A percentile compares a stretch with the other conserved stretches of the same genome.
phyloP scores from a whole-genome alignment of 2,888 invertebrate species.

The Thalpophila matura region DNA sequence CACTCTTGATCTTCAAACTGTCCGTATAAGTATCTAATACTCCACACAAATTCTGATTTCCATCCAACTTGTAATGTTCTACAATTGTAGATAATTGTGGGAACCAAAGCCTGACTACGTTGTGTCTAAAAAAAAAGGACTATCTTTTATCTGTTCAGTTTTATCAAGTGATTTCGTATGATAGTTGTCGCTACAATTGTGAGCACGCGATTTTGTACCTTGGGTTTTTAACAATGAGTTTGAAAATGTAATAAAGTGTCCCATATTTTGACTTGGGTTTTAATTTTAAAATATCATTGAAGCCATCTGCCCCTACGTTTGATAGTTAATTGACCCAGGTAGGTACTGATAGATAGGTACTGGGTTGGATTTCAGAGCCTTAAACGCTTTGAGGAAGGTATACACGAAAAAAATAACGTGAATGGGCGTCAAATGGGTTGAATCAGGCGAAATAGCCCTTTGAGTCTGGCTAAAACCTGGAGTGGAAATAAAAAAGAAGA shows the following conservation, averaged over 20 bases:
- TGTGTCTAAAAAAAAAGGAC: conserved; percentile 68
- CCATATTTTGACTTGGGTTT: not conserved
- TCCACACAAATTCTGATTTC: conserved; percentile 68
- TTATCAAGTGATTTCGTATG: conserved; percentile 38
- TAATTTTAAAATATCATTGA: conserved; percentile 14
- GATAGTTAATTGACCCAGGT: conserved; percentile 6
- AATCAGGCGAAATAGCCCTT: conserved; percentile 45
- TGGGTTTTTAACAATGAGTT: not conserved
- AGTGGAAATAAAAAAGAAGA: conserved; percentile 14
- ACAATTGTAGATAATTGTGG: conserved; percentile 78
- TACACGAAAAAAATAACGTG: conserved; percentile 31
- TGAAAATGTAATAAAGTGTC: not conserved
- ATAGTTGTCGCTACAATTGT: conserved; percentile 8
- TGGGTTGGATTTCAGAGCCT: conserved; percentile 9
- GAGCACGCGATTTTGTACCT: not conserved
- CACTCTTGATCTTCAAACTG: conserved; percentile 57
- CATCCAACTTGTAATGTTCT: conserved; percentile 68
- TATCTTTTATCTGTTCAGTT: conserved; percentile 23
- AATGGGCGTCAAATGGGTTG: conserved; percentile 29
- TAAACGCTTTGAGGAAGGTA: conserved; percentile 32
- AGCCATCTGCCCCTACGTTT: conserved; percentile 11
- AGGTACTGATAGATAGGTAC: too few relatives aligned
- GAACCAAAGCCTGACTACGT: conserved; percentile 74
- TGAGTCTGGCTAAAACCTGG: conserved; percentile 26
- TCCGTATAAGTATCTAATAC: conserved; percentile 71